A percentile compares a stretch with the other conserved stretches of the same genome.
phyloP scores from a whole-genome alignment of 1,140 invertebrate genomes.

The Acromyrmex charruanus region DNA sequence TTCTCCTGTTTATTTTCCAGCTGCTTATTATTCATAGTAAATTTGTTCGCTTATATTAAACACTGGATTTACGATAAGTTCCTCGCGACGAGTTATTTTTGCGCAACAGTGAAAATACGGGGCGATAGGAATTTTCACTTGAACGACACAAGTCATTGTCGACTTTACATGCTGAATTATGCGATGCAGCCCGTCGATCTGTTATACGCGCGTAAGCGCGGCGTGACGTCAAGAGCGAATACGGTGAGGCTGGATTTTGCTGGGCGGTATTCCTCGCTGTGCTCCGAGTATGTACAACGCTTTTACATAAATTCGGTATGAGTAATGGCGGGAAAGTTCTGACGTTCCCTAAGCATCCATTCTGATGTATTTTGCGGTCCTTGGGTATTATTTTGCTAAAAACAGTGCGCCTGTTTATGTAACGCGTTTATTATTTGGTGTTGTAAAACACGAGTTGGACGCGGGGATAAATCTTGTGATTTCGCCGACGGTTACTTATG shows the following conservation, averaged over 20 bases:
- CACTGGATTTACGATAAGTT: constrained; percentile 33
- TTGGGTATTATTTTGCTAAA: background rate
- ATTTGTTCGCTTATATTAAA: constrained; percentile 42
- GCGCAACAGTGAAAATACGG: background rate
- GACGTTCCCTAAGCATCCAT: constrained; percentile 26
- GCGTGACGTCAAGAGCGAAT: constrained; percentile 47
- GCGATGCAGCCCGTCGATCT: constrained; percentile 32
- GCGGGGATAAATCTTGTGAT: constrained; percentile 30
- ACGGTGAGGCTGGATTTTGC: constrained; percentile 39
- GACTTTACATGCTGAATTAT: constrained; percentile 47
- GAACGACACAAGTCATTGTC: constrained; percentile 33
- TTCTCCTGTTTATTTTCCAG: constrained; percentile 35
- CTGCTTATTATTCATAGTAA: constrained; percentile 33
- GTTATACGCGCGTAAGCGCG: constrained; percentile 22
- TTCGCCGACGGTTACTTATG: background rate
- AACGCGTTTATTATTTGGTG: constrained; percentile 6
- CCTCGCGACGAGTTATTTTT: constrained; percentile 25
- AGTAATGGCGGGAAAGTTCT: constrained; percentile 29
- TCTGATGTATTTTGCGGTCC: background rate
- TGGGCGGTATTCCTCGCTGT: constrained; percentile 21
- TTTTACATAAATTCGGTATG: constrained; percentile 40
- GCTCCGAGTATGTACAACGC: background rate
- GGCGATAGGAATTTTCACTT: constrained; percentile 31
- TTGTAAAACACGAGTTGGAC: constrained; percentile 6
- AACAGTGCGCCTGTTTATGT: background rate